Conservation (phyloP, 2,888 invertebrate genomes). For the Tricholauxania praeusta region DNA sequence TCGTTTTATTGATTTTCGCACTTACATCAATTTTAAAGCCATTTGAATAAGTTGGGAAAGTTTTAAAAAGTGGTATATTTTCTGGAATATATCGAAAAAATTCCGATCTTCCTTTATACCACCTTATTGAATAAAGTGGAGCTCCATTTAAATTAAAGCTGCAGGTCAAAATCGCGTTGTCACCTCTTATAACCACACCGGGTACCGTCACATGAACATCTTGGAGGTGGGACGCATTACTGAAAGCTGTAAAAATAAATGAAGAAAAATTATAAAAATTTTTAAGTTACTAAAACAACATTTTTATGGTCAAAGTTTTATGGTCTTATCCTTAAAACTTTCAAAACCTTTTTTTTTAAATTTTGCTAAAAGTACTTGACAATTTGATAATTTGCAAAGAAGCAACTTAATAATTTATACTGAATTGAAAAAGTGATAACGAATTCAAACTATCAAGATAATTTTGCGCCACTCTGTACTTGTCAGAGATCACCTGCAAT, state of each 20-base stretch:
- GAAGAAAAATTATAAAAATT: not conserved
- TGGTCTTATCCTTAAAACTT: too few relatives aligned
- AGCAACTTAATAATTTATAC: too few relatives aligned
- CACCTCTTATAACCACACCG: constrained; percentile 74
- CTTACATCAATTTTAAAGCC: constrained; percentile 84
- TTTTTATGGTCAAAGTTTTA: too few relatives aligned
- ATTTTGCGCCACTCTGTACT: too few relatives aligned
- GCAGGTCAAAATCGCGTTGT: constrained; percentile 76
- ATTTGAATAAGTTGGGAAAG: constrained; percentile 70
- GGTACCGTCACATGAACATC: constrained; percentile 77
- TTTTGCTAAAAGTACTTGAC: too few relatives aligned
- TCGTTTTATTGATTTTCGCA: constrained; percentile 51
- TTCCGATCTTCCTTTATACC: constrained; percentile 85
- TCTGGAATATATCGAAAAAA: constrained; percentile 86
- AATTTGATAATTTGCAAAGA: too few relatives aligned
- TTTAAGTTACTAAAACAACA: too few relatives aligned
- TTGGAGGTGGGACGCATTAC: constrained; percentile 69
- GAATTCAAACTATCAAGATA: too few relatives aligned
- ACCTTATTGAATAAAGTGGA: constrained; percentile 86
- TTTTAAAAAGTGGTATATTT: constrained; percentile 77
- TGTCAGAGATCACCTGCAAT: too few relatives aligned
- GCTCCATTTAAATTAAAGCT: constrained; percentile 82
- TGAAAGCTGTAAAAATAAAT: constrained; percentile 57
- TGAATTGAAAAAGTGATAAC: too few relatives aligned
- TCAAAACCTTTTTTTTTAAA: too few relatives aligned